Base-by-base conservation (phyloP, 2,113 vertebrate species). In the Xiphophorus hellerii region DNA sequence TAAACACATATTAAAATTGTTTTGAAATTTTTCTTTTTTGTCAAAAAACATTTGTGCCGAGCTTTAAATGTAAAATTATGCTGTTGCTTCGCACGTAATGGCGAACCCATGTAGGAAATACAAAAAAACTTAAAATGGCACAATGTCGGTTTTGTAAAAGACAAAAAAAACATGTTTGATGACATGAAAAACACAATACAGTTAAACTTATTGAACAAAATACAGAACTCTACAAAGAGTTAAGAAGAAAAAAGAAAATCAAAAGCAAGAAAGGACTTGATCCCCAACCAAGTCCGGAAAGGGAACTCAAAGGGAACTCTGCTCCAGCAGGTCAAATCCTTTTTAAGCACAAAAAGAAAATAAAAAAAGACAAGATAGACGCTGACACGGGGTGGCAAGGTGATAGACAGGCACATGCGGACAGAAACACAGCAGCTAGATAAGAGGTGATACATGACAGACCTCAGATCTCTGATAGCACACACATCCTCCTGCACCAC, bases 401-500 rank as follows among this genome's bases (percentile, higher is more conserved):
- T 44, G 66, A 14, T 11, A 39, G 30, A 69, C 60, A 58, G 63
- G 30, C 37, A 29, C 37, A 69, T 28, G 48, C 31, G 33, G 27
- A 68, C 65, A 74, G 44, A 74, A 25, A 61, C 58, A 64, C 81
- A 62, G 31, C 44, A 35, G 37, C 39, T n/a, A 54, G 70, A 51
- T 9, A 27, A 62, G 70, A 54, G 76, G 62, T 75, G 76, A 87
- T 77, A 80, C 84, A 87, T 76, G 78, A 64, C 66, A 78, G 69
- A 37, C 33, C 33, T 71, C 67, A 73, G 64, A 71, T 51, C 33
- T 72, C 44, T 60, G 30, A 6, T 65, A 72, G 70, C 66, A 31
- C 65, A 29, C 62, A 69, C 17, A 63, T 68, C 44, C 14, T 1
- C 48, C 70, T 44, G n/a, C 37, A 28, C 71, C 72, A 42, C 74